These are phyloP conservation scores for Toxotes lorentzi DNA, from an alignment of 2,797 vertebrate genomes.

Conservation along the genomic window DNA sequence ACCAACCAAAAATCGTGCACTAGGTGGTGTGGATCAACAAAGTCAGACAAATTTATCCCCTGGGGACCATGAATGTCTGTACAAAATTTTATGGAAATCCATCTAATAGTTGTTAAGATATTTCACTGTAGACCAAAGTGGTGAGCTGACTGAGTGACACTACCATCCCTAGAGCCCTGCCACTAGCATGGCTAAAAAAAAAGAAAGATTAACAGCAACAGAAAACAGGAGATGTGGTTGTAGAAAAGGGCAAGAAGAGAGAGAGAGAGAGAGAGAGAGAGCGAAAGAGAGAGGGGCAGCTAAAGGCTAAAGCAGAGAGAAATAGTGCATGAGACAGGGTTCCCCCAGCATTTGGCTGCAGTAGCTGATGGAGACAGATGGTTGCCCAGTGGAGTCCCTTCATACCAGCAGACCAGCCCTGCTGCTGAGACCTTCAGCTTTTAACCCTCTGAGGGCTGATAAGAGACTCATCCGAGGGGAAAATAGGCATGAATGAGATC, in stretches of 20 bases:
- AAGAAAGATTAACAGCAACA: slow-evolving; percentile 12
- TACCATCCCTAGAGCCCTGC: neutral
- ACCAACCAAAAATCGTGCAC: neutral
- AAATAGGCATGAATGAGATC: slow-evolving; percentile 49
- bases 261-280: neutral
- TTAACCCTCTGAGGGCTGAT: slow-evolving; percentile 70
- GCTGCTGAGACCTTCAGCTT: slow-evolving; percentile 66
- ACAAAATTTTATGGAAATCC: neutral
- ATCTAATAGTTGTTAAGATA: neutral
- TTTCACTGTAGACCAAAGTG: slow-evolving; percentile 1
- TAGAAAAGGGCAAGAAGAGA: slow-evolving; percentile 20
- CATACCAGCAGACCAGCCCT: slow-evolving; percentile 64
- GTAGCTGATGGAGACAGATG: slow-evolving; percentile 72
- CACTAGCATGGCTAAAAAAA: neutral
- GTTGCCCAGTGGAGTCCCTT: slow-evolving; percentile 71
- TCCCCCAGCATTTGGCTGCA: slow-evolving; percentile 59
- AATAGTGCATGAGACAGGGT: slow-evolving; percentile 60
- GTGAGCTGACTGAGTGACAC: neutral
- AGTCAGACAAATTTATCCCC: neutral
- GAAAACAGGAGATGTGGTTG: slow-evolving; percentile 26
- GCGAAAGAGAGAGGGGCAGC: slow-evolving; percentile 14
- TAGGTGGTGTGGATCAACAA: neutral
- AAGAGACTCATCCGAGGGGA: slow-evolving; percentile 47
- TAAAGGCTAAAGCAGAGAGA: slow-evolving; percentile 50
- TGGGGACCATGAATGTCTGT: neutral